These are phyloP conservation scores for Drosophila anceps DNA, from an alignment of 2,888 invertebrate genomes.

Conservation along the genomic window DNA sequence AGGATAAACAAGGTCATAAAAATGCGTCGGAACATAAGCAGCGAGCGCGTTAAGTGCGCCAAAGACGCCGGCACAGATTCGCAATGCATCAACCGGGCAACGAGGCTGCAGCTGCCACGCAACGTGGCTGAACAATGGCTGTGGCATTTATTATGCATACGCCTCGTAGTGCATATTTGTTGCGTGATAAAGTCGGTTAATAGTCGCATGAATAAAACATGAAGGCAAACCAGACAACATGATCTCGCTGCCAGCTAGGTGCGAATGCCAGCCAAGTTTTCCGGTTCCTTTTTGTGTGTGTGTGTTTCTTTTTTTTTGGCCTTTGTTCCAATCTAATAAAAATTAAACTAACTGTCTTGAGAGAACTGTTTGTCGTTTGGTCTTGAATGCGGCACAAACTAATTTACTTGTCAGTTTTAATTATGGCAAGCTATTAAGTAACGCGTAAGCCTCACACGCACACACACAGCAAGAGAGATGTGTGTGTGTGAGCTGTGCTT, in stretches of 20 bases:
- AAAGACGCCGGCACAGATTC: conserved; percentile 71
- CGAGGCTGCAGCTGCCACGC: not conserved
- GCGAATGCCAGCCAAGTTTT: conserved; percentile 35
- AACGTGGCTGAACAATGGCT: conserved; percentile 54
- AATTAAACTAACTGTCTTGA: conserved; percentile 57
- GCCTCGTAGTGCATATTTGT: conserved; percentile 79
- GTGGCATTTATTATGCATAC: conserved; percentile 78
- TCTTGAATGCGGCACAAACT: conserved; percentile 59
- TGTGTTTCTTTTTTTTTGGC: conserved; percentile 13
- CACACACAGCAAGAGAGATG: not conserved
- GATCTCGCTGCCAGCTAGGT: conserved; percentile 43
- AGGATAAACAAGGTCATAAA: conserved; percentile 80
- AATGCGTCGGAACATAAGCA: conserved; percentile 39
- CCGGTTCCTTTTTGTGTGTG: too few relatives aligned
- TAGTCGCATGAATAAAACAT: conserved; percentile 79
- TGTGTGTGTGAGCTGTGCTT: conserved; percentile 7
- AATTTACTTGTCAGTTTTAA: conserved; percentile 81
- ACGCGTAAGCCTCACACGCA: conserved; percentile 55
- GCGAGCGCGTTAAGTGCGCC: conserved; percentile 49
- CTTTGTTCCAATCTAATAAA: conserved; percentile 42
- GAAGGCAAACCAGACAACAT: conserved; percentile 18
- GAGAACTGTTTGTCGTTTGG: conserved; percentile 6
- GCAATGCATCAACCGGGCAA: conserved; percentile 34
- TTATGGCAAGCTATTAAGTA: conserved; percentile 69
- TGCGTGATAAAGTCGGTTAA: conserved; percentile 81